Evolutionary conservation across 2,113 vertebrate species (phyloP), one percentile per base, ranked within the genome.

Genomic region (Coracopsis vasa): DNA sequence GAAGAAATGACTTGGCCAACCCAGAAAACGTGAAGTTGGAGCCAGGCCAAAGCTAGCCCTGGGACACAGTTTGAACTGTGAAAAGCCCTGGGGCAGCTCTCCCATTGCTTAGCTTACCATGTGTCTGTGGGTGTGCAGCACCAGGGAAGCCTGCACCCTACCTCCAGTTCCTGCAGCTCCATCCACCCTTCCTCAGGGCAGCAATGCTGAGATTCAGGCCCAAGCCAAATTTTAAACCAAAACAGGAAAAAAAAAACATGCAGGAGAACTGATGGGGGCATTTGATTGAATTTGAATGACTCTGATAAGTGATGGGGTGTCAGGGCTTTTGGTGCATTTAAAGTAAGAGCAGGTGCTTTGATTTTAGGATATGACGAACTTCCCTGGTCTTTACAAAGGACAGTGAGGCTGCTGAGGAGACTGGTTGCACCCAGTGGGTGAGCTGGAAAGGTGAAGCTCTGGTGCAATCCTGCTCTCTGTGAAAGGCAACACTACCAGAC

Each of bases 1-100:
- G 93, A 93, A 45, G 48, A 94, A 78, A 42, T 71, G 1, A 51
- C 75, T 73, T 44, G 77, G 58, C 65, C 74, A 90, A 92, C 88
- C 65, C 81, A 96, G 91, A 89, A 84, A 58, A 80, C 4, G 6
- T 67, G 73, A 90, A 90, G 60, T 12, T 88, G 85, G 61, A 86
- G 67, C 29, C 7, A 39, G 75, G 73, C 85, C 88, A 94, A 79
- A 96, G 65, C 48, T 65, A 92, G 60, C 21, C 41, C 62, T 58
- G 41, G 86, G 85, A 70, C 84, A 66, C 62, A 91, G 39, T 61
- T 41, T 33, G 33, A 80, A 53, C 85, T 80, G 71, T 90, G 74
- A 91, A 87, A 88, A 83, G 56, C 67, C 62, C 28, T 31, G 35
- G 86, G 80, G 61, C 75, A 91, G 69, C 77, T 93, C 69, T 35